Evolutionary conservation across 1,140 invertebrate genomes (phyloP).

Genomic region (Heliconius eleuchia): DNA sequence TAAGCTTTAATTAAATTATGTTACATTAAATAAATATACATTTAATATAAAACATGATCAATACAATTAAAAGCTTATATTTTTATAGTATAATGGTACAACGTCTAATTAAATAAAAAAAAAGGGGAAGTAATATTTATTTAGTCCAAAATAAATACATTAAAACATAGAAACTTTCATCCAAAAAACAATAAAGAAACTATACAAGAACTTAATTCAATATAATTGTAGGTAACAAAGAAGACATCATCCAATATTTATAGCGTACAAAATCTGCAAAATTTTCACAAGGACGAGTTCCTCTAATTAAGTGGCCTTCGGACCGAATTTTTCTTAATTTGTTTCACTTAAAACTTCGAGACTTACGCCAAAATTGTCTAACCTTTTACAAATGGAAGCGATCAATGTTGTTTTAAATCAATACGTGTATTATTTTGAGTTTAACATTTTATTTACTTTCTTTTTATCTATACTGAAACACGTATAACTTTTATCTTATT

Average conservation of each 20-base stretch:
- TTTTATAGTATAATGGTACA: too few species aligned
- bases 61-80: too few species aligned
- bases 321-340: not conserved
- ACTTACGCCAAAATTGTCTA: slow-evolving; percentile 3
- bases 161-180: not conserved
- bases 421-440: not conserved
- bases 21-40: too few species aligned
- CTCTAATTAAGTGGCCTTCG: not conserved
- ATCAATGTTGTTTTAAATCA: not conserved
- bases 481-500: too few species aligned
- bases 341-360: slow-evolving; percentile 2
- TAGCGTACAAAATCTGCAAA: not conserved
- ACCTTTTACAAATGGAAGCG: not conserved
- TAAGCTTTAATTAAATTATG: too few species aligned
- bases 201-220: not conserved
- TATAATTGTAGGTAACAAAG: not conserved
- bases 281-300: not conserved
- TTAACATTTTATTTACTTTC: too few species aligned
- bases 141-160: not conserved
- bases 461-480: too few species aligned
- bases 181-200: not conserved
- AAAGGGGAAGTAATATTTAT: too few species aligned
- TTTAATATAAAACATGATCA: too few species aligned
- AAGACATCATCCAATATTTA: not conserved
- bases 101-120: too few species aligned